Evolutionary conservation across 2,797 vertebrate species (phyloP), one percentile per base, ranked within the genome.

Genomic region (Holocentrus rufus): DNA sequence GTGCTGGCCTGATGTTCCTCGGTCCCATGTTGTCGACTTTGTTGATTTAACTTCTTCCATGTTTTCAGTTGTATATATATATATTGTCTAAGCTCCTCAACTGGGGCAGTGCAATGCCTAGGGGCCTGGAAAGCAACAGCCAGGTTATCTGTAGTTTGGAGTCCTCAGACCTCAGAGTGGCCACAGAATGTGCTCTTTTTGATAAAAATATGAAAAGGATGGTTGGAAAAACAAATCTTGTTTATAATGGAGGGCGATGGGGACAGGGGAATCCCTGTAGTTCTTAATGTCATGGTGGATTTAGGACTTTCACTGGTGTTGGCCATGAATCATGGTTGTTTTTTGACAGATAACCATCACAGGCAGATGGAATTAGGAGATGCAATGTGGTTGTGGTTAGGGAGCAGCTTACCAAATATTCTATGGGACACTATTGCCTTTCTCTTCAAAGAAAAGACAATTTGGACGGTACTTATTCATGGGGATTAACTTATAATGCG

Each of bases 211-310:
- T 60, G 55, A 80, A 85, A 27, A 25, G 49, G 42, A 69, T 76
- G 52, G 75, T 63, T 62, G 64, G 72, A 52, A 80, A 77, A 81
- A 77, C 59, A 81, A 71, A 74, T 64, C 52, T 57, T 82, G 65
- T 81, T 89, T 81, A 36, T 70, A 53, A 77, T 84, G 69, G 75
- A 82, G 60, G 61, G 73, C 60, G 62, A 84, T 85, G 54, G 84
- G 82, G 82, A 66, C 36, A 62, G 18, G 25, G 25, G 71, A 81
- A 65, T 74, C 70, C 57, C 78, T 80, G 65, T 27, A 59, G 83
- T 62, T 78, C 36, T 3, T 7, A 27, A 47, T 52, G 65, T 52
- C 46, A 30, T 18, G 46, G 59, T 68, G 64, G 22, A 4, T 42
- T 69, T 30, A 65, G 52, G 60, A 80, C 56, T 54, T 71, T 73